phyloP scores from a whole-genome alignment of 2,113 vertebrate genomes.

The Eulacestoma nigropectus region DNA sequence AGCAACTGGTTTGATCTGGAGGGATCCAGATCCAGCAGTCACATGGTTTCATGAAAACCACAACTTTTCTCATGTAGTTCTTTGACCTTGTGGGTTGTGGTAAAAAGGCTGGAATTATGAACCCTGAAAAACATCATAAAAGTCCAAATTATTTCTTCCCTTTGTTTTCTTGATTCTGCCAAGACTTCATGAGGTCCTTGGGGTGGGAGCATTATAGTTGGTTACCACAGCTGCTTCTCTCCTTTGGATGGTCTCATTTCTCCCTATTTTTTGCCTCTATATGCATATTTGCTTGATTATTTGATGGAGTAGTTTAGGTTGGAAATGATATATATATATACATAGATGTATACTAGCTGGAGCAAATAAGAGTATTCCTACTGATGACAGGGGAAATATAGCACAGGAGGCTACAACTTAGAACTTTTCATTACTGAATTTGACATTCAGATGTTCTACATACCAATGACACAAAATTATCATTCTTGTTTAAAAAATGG shows the following conservation, averaged over 20 bases:
- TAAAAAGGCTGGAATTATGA: not conserved
- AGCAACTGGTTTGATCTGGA: not conserved
- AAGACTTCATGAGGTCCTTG: not conserved
- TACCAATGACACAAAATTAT: not conserved
- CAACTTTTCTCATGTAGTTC: not conserved
- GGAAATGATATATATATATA: not conserved
- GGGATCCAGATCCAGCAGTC: not conserved
- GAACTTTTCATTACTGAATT: not conserved
- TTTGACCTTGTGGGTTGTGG: not conserved
- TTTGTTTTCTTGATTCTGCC: not conserved
- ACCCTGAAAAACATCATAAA: not conserved
- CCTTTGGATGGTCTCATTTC: not conserved
- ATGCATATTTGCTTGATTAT: not conserved
- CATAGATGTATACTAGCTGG: not conserved
- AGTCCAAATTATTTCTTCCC: not conserved
- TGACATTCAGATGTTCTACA: not conserved
- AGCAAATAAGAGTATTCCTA: not conserved
- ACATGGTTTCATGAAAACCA: accelerated
- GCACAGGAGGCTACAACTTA: not conserved
- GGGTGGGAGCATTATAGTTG: not conserved
- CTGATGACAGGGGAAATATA: not conserved
- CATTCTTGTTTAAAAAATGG: not conserved
- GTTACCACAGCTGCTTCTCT: not conserved
- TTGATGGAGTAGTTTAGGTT: not conserved
- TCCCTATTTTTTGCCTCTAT: not conserved